Percentiles rank a stretch among this genome's conserved stretches.
Evolutionary conservation across 92 coral and sea anemone genomes (phyloP).

Genomic region (Ricordea florida): DNA sequence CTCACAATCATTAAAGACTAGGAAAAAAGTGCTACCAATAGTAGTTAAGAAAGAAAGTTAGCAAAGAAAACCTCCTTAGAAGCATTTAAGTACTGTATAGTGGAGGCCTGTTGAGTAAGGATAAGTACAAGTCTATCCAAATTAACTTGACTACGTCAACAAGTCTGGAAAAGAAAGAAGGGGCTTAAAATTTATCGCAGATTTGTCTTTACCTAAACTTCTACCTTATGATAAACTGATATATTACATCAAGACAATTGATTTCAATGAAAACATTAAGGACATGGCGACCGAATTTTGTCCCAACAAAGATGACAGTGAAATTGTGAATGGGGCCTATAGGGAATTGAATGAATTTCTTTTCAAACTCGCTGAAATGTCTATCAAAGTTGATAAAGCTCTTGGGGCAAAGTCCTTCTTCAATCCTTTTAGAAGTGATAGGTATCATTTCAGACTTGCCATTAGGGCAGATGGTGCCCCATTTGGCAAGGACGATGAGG

Average conservation of each 20-base stretch:
- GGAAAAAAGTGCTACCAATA: conserved; percentile 50
- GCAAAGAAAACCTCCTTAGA: conserved; percentile 41
- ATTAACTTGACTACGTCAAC: conserved; percentile 18
- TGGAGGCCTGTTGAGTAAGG: conserved; percentile 61
- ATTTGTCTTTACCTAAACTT: conserved; percentile 41
- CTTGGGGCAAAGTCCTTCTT: conserved; percentile 3
- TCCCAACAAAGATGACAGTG: conserved; percentile 5
- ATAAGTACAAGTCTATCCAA: conserved; percentile 64
- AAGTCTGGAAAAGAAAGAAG: background rate
- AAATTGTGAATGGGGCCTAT: conserved; percentile 39
- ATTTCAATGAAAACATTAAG: conserved; percentile 9
- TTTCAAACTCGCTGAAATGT: conserved; percentile 29
- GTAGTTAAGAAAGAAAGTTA: conserved; percentile 45
- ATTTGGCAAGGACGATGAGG: conserved; percentile 63
- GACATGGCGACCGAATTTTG: conserved; percentile 36
- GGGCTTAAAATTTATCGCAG: conserved; percentile 19
- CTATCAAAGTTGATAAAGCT: conserved; percentile 17
- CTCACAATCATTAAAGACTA: conserved; percentile 37
- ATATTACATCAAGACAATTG: conserved; percentile 27
- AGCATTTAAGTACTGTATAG: conserved; percentile 52
- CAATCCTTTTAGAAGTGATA: conserved; percentile 5
- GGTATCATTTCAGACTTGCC: conserved; percentile 30
- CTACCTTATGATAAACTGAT: conserved; percentile 51
- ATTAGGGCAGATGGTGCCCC: conserved; percentile 55
- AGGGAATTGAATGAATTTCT: conserved; percentile 24